These are phyloP conservation scores for Lytechinus variegatus DNA, from an alignment of 35 echinoderm and acorn worm genomes.

Conservation along the genomic window DNA sequence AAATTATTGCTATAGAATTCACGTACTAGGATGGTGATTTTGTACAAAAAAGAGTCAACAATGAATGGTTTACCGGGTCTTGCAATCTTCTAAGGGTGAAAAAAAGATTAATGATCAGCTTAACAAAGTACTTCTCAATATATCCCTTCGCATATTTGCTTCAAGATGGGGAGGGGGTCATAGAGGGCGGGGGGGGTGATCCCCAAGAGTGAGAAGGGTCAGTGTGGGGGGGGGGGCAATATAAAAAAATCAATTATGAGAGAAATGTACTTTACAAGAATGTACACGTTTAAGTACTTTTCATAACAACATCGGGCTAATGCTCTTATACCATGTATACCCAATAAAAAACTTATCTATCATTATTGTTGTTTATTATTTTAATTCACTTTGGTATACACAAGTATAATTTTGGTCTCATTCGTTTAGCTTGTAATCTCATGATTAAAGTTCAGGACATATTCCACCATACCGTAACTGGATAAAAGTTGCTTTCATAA, in stretches of 20 bases:
- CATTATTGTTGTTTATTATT: neutral
- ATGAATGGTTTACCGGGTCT: neutral
- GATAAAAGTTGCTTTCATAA: too few species aligned
- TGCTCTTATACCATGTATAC: neutral
- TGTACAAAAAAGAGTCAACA: neutral
- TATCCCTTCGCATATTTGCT: neutral
- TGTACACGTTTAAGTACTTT: conserved; percentile 6
- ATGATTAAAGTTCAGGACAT: too few species aligned
- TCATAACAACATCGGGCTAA: neutral
- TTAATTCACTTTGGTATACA: neutral
- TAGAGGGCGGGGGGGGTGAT: neutral
- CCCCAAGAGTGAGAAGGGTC: neutral
- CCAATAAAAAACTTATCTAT: neutral
- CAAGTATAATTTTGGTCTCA: neutral
- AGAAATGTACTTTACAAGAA: conserved; percentile 12
- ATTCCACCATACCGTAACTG: too few species aligned
- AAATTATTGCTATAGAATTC: conserved; percentile 1
- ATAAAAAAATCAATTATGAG: neutral
- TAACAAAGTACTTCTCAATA: conserved; percentile 14
- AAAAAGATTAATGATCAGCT: neutral
- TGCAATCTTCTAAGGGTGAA: neutral
- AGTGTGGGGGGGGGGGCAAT: neutral
- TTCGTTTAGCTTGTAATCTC: neutral
- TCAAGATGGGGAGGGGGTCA: neutral
- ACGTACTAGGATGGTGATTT: neutral